Conservation (phyloP, 1,140 invertebrate genomes). For the Bombus pascuorum region DNA sequence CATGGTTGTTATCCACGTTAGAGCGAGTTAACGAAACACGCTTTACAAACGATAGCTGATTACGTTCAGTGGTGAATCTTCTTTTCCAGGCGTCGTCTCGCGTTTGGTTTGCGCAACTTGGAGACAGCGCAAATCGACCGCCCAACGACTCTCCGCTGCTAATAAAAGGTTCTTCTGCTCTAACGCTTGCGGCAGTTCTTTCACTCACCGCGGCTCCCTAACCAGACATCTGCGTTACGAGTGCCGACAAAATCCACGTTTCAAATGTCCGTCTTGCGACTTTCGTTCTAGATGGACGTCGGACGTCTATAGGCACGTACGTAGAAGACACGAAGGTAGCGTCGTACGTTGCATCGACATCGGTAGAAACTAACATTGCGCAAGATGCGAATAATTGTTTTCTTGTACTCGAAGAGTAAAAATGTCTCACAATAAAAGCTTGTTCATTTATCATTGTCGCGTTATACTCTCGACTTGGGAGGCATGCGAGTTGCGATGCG, state of each 20-base stretch:
- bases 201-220: constrained; percentile 34
- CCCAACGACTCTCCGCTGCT: neutral
- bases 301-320: constrained; percentile 7
- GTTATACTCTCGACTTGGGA: neutral
- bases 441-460: neutral
- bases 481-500: neutral
- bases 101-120: constrained; percentile 15
- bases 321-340: constrained; percentile 4
- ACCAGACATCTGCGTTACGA: constrained; percentile 8
- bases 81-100: constrained; percentile 48
- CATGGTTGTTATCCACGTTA: neutral
- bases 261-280: constrained; percentile 14
- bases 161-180: constrained; percentile 52
- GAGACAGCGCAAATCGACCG: neutral
- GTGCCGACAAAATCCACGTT: constrained; percentile 36
- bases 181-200: constrained; percentile 64
- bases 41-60: neutral
- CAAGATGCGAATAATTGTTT: neutral
- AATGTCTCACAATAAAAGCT: neutral
- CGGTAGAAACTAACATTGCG: constrained; percentile 21
- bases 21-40: neutral
- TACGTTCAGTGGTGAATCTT: constrained; percentile 35
- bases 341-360: constrained; percentile 51
- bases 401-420: neutral
- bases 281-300: constrained; percentile 6